Evolutionary conservation across 2,888 invertebrate genomes (phyloP), one percentile per base, ranked within the genome.

Genomic region (Stenodema calcarata): DNA sequence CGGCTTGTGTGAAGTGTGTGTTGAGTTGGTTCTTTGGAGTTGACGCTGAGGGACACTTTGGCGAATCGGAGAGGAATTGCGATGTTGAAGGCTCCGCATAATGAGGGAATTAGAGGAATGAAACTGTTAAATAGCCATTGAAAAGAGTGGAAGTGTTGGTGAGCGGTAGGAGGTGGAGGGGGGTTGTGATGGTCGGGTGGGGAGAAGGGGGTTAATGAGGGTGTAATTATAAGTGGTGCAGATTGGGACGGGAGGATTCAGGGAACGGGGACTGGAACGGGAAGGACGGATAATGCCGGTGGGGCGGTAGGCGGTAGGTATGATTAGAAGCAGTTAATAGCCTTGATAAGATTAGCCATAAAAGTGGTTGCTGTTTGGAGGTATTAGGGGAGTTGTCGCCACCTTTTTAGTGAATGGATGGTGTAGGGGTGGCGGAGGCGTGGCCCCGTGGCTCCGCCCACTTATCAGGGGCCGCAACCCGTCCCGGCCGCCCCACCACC

Each of bases 321-420:
- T 82, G 82, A 88, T 87, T 87, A 88, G 86, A n/a, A 87, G 87
- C 86, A 80, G 87, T 87, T 88, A 88, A 88, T 88, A 87, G 87
- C 82, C 83, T 82, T 82, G 88, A 88, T 88, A 88, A 88, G 88
- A 88, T 88, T 88, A 87, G 88, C 88, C 76, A 86, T 87, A 86
- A 78, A 83, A 86, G 86, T 70, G 88, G 86, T 80, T 73, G 87
- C 73, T 86, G 86, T 85, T 76, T 69, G 82, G 82, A 50, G 88
- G 83, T 50, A 86, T 87, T 85, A 81, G 82, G 86, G 87, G 87
- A 81, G 86, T 86, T 87, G 87, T 88, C 88, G 87, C 87, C 88
- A 87, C 88, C 88, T 88, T 87, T 88, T 88, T 87, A 88, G 85
- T 50, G 85, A 44, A 69, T 35, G 54, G 78, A 16, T 41, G 78